Evolutionary conservation across 1,140 invertebrate genomes (phyloP), one percentile per base, ranked within the genome.

Genomic region (Musca vetustissima): DNA sequence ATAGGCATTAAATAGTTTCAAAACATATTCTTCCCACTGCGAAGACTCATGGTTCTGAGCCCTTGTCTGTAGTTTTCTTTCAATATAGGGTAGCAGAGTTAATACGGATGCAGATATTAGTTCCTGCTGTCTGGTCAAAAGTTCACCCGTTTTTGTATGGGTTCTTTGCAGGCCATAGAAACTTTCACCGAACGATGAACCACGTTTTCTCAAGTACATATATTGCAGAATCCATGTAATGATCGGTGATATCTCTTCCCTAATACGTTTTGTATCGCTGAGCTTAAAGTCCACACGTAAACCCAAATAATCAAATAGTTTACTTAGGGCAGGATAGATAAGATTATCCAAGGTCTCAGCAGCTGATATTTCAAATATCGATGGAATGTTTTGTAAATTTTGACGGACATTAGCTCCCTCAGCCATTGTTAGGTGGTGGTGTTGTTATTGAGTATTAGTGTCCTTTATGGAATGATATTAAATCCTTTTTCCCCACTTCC

Each of bases 311-410:
- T 81, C 77, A 43, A 79, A 77, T 11, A 81, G 73, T 74, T 81
- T 81, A 72, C 75, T 79, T 14, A 81, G 69, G 4, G 79, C 79
- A 8, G 79, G 79, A 52, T 81, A 81, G 21, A 81, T 80, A 36
- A 81, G 72, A 32, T 77, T 77, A 70, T 81, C 80, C 28, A 81
- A 53, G 4, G 78, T 80, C 69, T 81, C 78, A 0, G 80, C 76
- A 1, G 79, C 79, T 1, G 76, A 77, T 48, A 81, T 78, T 71
- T 81, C 80, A 59, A 81, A 81, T 47, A 81, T 80, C 7, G 80
- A 81, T 19, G 80, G 79, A 6, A 76, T 71, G 73, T 81, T 78
- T 50, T 80, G 77, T 9, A 81, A 69, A 73, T 81, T 81, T 61
- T 81, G 77, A 21, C 77, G 76, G 47, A 81, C 71, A 65, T 79